Evolutionary conservation across 2,113 vertebrate genomes (phyloP).

Genomic region (Protomyctophum bolini): DNA sequence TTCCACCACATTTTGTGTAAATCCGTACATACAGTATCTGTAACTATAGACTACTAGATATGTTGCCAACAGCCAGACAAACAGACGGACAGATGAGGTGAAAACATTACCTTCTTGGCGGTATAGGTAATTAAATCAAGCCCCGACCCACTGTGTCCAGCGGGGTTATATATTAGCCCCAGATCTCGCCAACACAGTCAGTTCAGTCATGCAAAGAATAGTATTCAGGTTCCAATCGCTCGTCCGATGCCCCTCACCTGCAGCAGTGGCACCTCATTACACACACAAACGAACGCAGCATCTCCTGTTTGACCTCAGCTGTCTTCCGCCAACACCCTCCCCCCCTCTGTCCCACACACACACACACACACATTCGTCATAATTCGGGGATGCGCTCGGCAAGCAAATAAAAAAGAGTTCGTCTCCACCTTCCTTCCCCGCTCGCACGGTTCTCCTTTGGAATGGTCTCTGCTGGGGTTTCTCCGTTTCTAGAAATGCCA

Average conservation of each 20-base stretch:
- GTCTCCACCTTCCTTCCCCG: background rate
- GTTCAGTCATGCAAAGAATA: too few species aligned
- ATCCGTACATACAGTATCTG: too few species aligned
- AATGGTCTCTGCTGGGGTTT: background rate
- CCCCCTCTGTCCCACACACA: slow-evolving; percentile 1
- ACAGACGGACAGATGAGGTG: too few species aligned
- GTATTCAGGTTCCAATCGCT: too few species aligned
- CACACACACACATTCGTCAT: background rate
- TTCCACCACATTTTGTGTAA: too few species aligned
- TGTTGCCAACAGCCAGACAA: too few species aligned
- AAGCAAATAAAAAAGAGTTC: background rate
- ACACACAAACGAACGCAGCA: too few species aligned
- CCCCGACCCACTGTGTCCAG: too few species aligned
- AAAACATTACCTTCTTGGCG: too few species aligned
- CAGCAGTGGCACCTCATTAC: background rate
- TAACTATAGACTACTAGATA: too few species aligned
- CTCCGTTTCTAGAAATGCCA: background rate
- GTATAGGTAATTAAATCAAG: too few species aligned
- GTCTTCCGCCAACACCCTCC: background rate
- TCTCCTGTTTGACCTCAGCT: slow-evolving; percentile 1
- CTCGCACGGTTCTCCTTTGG: background rate
- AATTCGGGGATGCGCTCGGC: background rate
- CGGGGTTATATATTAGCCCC: background rate
- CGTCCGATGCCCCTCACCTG: background rate
- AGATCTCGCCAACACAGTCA: background rate